Evolutionary conservation across 2,888 invertebrate genomes (phyloP).

Genomic region (Zootermopsis nevadensis): DNA sequence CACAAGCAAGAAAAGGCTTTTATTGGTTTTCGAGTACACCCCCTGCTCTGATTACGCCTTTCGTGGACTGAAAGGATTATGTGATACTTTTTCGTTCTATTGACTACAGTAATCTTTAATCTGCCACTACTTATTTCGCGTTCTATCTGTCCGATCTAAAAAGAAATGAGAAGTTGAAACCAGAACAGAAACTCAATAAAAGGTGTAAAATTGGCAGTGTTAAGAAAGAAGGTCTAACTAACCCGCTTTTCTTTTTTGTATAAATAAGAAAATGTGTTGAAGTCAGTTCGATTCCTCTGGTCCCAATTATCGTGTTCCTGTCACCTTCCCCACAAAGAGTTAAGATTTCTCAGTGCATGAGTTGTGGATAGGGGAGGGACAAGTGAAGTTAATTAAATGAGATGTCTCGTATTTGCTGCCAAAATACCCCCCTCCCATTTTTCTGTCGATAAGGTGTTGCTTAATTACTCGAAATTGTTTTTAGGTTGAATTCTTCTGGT

Average conservation of each 20-base stretch:
- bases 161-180: background rate
- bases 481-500: too few species aligned
- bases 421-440: background rate
- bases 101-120: background rate
- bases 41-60: slow-evolving; percentile 38
- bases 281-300: background rate
- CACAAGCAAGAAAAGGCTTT: slow-evolving; percentile 49
- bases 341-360: background rate
- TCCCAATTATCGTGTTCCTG: background rate
- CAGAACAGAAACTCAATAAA: background rate
- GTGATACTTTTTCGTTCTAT: slow-evolving; percentile 34
- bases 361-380: background rate
- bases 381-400: background rate
- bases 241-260: background rate
- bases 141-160: background rate
- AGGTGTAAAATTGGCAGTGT: background rate
- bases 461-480: background rate
- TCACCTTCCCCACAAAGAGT: background rate
- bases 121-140: background rate
- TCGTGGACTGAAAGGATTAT: slow-evolving; percentile 44
- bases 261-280: background rate
- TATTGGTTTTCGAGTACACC: slow-evolving; percentile 44
- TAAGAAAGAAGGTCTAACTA: background rate
- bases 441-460: background rate
- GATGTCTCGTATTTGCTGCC: background rate